Evolutionary conservation across 2,888 invertebrate species (phyloP).

Genomic region (Coelogynopora nodosa): DNA sequence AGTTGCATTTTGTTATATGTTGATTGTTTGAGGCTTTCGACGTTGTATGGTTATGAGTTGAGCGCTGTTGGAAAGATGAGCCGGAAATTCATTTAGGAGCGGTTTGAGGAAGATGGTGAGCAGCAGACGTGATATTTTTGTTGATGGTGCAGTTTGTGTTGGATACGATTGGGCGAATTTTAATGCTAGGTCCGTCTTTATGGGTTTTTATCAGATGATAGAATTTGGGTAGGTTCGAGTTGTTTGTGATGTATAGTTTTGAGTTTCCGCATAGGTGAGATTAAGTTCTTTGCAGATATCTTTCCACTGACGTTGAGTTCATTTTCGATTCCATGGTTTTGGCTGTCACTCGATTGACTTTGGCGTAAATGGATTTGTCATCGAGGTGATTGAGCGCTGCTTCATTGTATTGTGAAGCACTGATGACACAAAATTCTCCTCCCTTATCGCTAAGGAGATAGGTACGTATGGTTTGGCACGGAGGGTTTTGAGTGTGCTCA

Average conservation of each 20-base stretch:
- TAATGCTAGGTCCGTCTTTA: constrained; percentile 5
- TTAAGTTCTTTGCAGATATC: not conserved
- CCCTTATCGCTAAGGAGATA: not conserved
- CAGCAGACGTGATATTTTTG: not conserved
- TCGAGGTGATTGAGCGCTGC: too few relatives aligned
- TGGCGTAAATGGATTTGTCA: too few relatives aligned
- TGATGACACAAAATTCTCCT: not conserved
- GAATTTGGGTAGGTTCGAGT: constrained; percentile 2
- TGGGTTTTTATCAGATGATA: constrained; percentile 7
- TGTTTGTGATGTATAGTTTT: constrained; percentile 23
- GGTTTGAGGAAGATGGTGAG: not conserved
- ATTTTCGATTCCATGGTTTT: too few relatives aligned
- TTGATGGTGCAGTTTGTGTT: constrained; percentile 9
- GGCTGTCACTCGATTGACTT: too few relatives aligned
- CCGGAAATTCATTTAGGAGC: too few relatives aligned
- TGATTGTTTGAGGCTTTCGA: too few relatives aligned
- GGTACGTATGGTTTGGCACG: too few relatives aligned
- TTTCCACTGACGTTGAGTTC: not conserved
- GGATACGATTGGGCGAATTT: constrained; percentile 14
- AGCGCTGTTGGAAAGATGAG: too few relatives aligned
- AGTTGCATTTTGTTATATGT: too few relatives aligned
- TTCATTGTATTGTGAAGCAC: too few relatives aligned
- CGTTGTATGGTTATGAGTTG: too few relatives aligned
- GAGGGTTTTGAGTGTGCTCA: not conserved
- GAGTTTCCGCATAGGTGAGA: constrained; percentile 7